Evolutionary conservation across 1,140 invertebrate genomes (phyloP).

Genomic region (Neodiprion pinetum): DNA sequence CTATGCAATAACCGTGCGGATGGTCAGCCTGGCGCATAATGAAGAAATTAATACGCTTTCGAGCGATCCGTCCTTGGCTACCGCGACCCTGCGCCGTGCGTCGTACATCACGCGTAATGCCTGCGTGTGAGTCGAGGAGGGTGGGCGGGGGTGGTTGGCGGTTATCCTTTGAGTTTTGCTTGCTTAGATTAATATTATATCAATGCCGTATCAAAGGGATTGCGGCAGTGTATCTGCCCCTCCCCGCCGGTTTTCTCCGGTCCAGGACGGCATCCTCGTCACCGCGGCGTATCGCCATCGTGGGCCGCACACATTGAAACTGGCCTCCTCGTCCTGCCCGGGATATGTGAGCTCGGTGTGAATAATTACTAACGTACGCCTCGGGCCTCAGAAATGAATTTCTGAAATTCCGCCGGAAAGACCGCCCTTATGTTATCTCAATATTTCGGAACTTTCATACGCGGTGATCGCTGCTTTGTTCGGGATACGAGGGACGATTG

Average conservation of each 20-base stretch:
- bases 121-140: background rate
- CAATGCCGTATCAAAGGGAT: constrained; percentile 43
- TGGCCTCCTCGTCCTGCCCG: background rate
- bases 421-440: too few relatives aligned
- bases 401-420: background rate
- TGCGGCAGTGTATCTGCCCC: background rate
- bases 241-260: background rate
- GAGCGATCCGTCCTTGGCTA: constrained; percentile 12
- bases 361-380: background rate
- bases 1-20: constrained; percentile 5
- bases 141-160: background rate
- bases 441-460: too few relatives aligned
- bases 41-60: constrained; percentile 19
- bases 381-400: background rate
- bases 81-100: constrained; percentile 1
- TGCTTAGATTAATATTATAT: constrained; percentile 49
- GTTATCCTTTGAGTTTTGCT: constrained; percentile 43
- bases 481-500: too few relatives aligned
- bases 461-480: too few relatives aligned
- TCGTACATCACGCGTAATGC: constrained; percentile 17
- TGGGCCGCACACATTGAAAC: background rate
- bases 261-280: background rate
- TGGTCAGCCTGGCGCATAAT: constrained; percentile 11
- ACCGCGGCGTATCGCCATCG: background rate
- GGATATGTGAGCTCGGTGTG: background rate